Evolutionary conservation across 2,113 vertebrate genomes (phyloP), one percentile per base, ranked within the genome.

Genomic region (Pachypanchax playfairii): DNA sequence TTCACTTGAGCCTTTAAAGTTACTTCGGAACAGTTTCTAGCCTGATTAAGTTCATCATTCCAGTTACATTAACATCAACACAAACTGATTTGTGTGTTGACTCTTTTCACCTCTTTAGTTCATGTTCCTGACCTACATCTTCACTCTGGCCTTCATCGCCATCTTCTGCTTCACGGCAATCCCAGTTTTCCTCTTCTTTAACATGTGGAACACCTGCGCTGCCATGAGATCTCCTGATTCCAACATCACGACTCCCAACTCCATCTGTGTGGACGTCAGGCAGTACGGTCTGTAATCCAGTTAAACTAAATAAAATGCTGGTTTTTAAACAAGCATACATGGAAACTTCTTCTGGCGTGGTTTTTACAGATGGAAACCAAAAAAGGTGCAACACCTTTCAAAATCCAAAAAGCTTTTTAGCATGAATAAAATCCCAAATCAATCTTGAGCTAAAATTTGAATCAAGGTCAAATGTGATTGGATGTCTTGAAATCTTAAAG

Each of bases 101-200:
- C n/a, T 17, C 12, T 18, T 24, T 11, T 43, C 77, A 3, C 62
- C 49, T 48, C 51, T 57, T 42, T 87, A 98, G 97, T 98, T 99
- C 79, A 95, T 99, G 89, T 94, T 98, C 91, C 94, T 99, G 87
- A 99, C 96, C 79, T 98, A 98, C 38, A 92, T 98, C 79, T 91
- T 99, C 41, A 92, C 93, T 55, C 92, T 98, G 88, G 92, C 91
- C 84, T 99, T 97, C 93, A 93, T 99, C 4, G 94, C 94, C 9
- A 96, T 99, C 76, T 97, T 98, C 6, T 95, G 96, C 73, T 97
- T 98, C 90, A 98, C 96, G 0, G 94, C 95, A 1, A 95, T 99
- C 80, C 97, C 97, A 0, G 96, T 98, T 65, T 98, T 96, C 63
- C 95, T 99, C 89, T 98, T 97, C 88, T 98, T 96, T 78, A 98